Conservation (phyloP, 1,140 invertebrate species). For the Drosophila kurseongensis region DNA sequence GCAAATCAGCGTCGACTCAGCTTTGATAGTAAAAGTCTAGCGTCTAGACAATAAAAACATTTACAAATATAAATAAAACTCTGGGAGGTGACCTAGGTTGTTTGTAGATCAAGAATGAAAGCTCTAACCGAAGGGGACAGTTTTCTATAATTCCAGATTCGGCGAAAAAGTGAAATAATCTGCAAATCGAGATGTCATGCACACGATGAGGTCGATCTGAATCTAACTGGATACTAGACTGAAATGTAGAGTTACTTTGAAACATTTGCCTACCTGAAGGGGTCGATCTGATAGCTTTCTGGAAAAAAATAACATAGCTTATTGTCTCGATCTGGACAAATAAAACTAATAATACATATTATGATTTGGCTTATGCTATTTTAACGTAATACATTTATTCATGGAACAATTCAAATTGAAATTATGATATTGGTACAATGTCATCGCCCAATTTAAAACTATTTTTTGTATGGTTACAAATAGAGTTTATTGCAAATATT, state of each 20-base stretch:
- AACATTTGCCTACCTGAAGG: too few species aligned
- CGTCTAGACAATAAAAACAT: not conserved
- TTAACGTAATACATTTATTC: not conserved
- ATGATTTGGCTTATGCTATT: not conserved
- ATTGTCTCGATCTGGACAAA: not conserved
- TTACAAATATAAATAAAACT: slow-evolving; percentile 5
- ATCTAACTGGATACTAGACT: not conserved
- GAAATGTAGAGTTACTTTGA: not conserved
- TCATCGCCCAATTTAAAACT: too few species aligned
- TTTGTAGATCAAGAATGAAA: slow-evolving; percentile 49
- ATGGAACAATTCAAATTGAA: too few species aligned
- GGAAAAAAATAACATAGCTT: not conserved
- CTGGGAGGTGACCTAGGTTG: slow-evolving; percentile 29
- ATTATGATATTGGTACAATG: too few species aligned
- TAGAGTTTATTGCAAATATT: too few species aligned
- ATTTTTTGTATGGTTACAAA: too few species aligned
- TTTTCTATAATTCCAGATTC: too few species aligned
- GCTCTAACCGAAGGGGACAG: too few species aligned
- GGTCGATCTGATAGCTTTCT: not conserved
- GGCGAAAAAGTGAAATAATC: slow-evolving; percentile 9
- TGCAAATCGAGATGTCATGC: too few species aligned
- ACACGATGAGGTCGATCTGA: not conserved
- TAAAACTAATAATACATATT: not conserved
- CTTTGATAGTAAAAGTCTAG: slow-evolving; percentile 36
- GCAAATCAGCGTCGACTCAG: slow-evolving; percentile 32